Base-by-base conservation (phyloP, 2,113 vertebrate genomes). In the Podocnemis expansa region DNA sequence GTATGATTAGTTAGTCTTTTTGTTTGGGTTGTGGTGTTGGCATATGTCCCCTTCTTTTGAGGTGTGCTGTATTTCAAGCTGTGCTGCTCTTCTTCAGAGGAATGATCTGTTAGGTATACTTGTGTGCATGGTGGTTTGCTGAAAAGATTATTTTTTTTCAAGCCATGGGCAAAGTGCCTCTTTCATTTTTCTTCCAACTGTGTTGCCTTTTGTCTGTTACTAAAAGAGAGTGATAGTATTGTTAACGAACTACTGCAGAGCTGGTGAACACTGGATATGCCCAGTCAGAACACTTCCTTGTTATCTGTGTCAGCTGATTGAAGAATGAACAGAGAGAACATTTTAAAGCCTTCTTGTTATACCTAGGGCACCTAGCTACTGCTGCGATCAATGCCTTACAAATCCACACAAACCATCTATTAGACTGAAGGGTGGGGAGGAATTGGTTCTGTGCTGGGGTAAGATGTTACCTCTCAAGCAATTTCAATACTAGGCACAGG, bases 101-200 rank as follows among this genome's bases (percentile, higher is more conserved):
- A 73, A 60, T 51, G 55, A 93, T 31, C 49, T 88, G 91, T 81
- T 87, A 93, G 89, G 58, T 96, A 80, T 91, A 84, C 45, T 87
- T 90, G 34, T 78, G 29, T 78, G 78, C n/a, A 43, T 10, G 34
- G 52, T 8, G 73, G 75, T 89, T 88, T 93, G 60, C 51, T 93
- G 87, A 93, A 95, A 95, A 93, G 75, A 34, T 10, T 78, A n/a
- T 47, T 88, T 91, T 92, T 93, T 87, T 63, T 85, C 75, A 73
- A 6, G 93, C 55, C 70, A 75, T 56, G 27, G 47, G 87, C 41
- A 75, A 88, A 93, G 29, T 49, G 75, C 3, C 85, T 63, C 73
- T 84, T 88, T 92, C 95, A 51, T 96, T 93, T 60, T 81, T 92
- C 80, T 87, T 89, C 80, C 54, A 91, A 78, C 88, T 88, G 8